phyloP scores from a whole-genome alignment of 1,140 invertebrate genomes.

The Mycetomoellerius zeteki region DNA sequence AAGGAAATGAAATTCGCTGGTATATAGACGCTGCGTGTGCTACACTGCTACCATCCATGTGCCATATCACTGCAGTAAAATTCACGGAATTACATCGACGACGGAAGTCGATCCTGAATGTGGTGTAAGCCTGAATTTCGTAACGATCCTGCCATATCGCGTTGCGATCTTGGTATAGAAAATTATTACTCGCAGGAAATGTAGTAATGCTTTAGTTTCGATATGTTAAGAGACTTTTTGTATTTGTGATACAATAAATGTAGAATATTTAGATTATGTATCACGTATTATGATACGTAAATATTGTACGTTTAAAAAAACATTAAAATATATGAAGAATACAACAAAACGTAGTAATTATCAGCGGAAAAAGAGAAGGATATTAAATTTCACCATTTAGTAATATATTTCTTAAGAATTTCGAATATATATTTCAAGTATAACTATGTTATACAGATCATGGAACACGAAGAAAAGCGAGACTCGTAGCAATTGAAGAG shows the following conservation, averaged over 20 bases:
- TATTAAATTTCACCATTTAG: slow-evolving; percentile 34
- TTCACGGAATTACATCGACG: not conserved
- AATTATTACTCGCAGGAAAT: not conserved
- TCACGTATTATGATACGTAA: no score
- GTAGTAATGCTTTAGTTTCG: not conserved
- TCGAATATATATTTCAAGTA: not conserved
- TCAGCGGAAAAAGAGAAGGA: slow-evolving; percentile 10
- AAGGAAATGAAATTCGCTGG: slow-evolving; percentile 54
- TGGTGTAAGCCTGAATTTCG: not conserved
- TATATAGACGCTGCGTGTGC: not conserved
- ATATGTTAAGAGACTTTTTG: not conserved
- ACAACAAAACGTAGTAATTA: not conserved
- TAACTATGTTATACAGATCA: slow-evolving; percentile 21
- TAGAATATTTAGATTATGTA: not conserved
- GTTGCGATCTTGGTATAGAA: not conserved
- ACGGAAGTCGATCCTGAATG: not conserved
- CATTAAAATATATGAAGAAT: not conserved
- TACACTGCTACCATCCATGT: not conserved
- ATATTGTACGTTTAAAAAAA: not conserved
- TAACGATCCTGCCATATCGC: not conserved
- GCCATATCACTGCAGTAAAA: not conserved
- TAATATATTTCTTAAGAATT: slow-evolving; percentile 25
- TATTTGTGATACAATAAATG: not conserved
- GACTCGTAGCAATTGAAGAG: slow-evolving; percentile 43
- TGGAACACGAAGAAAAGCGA: slow-evolving; percentile 26